Conservation (phyloP, 2,113 vertebrate species). For the Rhinichthys klamathensis region DNA sequence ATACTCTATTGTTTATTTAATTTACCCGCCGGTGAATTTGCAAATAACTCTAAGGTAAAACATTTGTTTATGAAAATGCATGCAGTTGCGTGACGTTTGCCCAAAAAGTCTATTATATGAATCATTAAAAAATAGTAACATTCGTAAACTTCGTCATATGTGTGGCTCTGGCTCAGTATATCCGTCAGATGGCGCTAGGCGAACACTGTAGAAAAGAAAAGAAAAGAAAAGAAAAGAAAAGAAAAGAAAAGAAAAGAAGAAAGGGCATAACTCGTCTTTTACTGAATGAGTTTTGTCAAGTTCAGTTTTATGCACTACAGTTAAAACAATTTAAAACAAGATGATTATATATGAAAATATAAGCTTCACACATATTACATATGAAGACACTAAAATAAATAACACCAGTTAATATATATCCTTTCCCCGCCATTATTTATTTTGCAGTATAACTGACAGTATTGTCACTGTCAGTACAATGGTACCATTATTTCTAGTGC, state of each 20-base stretch:
- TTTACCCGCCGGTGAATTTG: not conserved
- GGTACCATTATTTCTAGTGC: not conserved
- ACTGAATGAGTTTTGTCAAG: not conserved
- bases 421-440: not conserved
- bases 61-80: no score
- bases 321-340: not conserved
- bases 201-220: not conserved
- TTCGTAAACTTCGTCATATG: not conserved
- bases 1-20: not conserved
- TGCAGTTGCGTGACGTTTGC: not conserved
- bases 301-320: not conserved
- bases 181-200: conserved; percentile 1
- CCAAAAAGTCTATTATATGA: not conserved
- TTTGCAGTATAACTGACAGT: not conserved
- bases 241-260: not conserved
- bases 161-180: not conserved
- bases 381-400: not conserved
- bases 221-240: not conserved
- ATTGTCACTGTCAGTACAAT: not conserved
- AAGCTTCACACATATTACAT: no score
- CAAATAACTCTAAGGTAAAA: not conserved
- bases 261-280: not conserved
- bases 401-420: not conserved
- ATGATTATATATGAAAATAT: no score
- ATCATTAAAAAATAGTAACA: not conserved